phyloP scores from a whole-genome alignment of 2,113 vertebrate species.

The Cnemophilus loriae region DNA sequence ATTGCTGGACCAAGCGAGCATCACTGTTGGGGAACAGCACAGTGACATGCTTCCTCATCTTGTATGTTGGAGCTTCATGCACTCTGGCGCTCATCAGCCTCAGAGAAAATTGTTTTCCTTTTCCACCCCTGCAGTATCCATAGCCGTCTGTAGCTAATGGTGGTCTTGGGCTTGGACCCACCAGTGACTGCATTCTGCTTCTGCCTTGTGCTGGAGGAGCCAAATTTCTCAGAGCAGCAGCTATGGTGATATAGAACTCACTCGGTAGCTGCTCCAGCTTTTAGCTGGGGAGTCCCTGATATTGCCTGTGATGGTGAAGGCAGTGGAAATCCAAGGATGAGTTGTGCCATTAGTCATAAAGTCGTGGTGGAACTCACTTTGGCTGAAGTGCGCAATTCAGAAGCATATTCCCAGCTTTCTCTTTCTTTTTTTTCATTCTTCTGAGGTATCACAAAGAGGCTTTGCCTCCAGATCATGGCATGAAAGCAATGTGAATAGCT shows the following conservation, averaged over 20 bases:
- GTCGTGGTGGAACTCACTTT: not conserved
- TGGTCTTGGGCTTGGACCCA: not conserved
- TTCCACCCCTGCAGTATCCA: not conserved
- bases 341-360: not conserved
- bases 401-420: not conserved
- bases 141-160: not conserved
- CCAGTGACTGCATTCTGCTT: not conserved
- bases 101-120: not conserved
- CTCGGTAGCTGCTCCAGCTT: not conserved
- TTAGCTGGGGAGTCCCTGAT: not conserved
- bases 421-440: not conserved
- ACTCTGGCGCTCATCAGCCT: not conserved
- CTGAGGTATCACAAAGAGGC: not conserved
- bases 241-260: not conserved
- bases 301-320: rapidly evolving
- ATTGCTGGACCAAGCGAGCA: not conserved
- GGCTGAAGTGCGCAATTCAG: not conserved
- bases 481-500: not conserved
- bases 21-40: not conserved
- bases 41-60: not conserved
- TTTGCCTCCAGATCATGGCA: not conserved
- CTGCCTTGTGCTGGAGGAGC: not conserved
- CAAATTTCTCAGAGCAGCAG: not conserved
- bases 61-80: not conserved
- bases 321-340: not conserved